phyloP scores from a whole-genome alignment of 2,113 vertebrate species.

The Solenodon paradoxus region DNA sequence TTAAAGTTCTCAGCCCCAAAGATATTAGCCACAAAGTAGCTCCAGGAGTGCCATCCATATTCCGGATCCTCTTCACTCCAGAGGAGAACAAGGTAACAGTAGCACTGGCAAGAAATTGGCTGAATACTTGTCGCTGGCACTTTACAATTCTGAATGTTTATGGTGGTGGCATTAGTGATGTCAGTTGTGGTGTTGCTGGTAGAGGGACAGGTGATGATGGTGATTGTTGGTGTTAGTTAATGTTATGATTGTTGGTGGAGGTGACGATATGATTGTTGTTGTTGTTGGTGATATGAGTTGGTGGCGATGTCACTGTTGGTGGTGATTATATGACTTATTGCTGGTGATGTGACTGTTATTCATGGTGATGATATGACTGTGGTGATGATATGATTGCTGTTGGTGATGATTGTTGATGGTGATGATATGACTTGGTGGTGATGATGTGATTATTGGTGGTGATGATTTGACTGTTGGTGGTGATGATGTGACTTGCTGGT shows the following conservation, averaged over 20 bases:
- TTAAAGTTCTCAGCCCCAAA: conserved; percentile 82
- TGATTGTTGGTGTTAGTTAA: background rate
- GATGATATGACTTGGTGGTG: too few species aligned
- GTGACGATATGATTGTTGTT: background rate
- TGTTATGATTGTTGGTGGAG: background rate
- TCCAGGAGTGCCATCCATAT: conserved; percentile 81
- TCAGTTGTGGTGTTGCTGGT: background rate
- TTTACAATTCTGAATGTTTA: background rate
- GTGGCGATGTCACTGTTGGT: too few species aligned
- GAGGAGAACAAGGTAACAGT: conserved; percentile 88
- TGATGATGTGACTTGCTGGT: too few species aligned
- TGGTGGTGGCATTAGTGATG: background rate
- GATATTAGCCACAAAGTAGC: conserved; percentile 81
- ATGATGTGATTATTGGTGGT: rapidly evolving
- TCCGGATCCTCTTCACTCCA: conserved; percentile 87
- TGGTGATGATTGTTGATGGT: too few species aligned
- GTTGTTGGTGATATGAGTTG: background rate
- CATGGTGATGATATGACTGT: too few species aligned
- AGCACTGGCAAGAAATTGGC: rapidly evolving
- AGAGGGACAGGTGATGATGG: background rate
- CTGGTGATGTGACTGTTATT: too few species aligned
- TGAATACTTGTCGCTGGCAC: background rate
- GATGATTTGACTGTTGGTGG: too few species aligned
- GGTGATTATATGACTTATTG: too few species aligned
- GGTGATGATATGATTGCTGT: too few species aligned